These are phyloP conservation scores for Torymus aiolomorphi DNA, from an alignment of 2,888 invertebrate species.

Conservation along the genomic window DNA sequence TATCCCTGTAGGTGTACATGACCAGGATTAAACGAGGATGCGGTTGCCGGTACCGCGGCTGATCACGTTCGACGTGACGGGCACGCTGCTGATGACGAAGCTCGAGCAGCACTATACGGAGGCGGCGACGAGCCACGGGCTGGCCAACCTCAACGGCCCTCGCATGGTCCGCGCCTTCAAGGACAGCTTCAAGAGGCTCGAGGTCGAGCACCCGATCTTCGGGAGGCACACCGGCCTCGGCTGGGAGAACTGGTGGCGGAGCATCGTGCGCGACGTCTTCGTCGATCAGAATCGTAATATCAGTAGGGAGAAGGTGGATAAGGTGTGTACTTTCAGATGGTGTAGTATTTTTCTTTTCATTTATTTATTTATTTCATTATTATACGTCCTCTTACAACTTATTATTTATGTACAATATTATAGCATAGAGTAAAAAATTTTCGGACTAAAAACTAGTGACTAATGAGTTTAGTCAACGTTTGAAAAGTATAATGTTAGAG, in stretches of 20 bases:
- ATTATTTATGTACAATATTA: no score
- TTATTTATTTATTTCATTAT: no score
- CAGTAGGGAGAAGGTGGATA: conserved; percentile 65
- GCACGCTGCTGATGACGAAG: conserved; percentile 82
- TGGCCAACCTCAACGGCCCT: conserved; percentile 78
- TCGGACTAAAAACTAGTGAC: no score
- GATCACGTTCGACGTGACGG: conserved; percentile 92
- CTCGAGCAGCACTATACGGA: conserved; percentile 81
- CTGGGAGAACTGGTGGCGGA: conserved; percentile 91
- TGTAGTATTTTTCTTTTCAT: no score
- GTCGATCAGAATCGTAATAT: conserved; percentile 75
- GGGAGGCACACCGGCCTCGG: conserved; percentile 82
- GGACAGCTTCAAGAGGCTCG: conserved; percentile 81
- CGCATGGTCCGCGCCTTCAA: conserved; percentile 81
- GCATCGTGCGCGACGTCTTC: conserved; percentile 82
- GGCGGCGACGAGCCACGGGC: conserved; percentile 83
- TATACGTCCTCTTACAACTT: no score
- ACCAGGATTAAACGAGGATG: conserved; percentile 67
- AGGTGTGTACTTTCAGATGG: no score
- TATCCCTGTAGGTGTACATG: neutral
- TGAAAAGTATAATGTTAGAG: no score
- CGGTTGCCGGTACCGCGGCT: conserved; percentile 78
- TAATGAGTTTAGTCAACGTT: no score
- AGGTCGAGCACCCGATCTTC: conserved; percentile 86
- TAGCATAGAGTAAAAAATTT: no score